These are phyloP conservation scores for Trogon melanurus DNA, from an alignment of 2,113 vertebrate genomes.

Conservation along the genomic window DNA sequence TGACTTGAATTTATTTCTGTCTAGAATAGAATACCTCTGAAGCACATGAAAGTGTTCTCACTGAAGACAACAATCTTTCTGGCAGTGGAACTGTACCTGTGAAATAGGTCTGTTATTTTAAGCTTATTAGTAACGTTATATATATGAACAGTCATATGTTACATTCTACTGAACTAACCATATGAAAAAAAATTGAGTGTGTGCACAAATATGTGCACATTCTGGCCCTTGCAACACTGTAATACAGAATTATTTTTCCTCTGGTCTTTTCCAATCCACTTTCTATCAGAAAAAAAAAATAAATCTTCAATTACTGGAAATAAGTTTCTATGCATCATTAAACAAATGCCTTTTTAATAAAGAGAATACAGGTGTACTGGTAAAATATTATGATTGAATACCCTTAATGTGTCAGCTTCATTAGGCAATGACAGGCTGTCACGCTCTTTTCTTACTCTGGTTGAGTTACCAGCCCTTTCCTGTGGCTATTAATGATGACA, in stretches of 20 bases:
- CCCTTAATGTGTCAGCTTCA: slow-evolving; percentile 48
- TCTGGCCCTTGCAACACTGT: neutral
- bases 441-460: slow-evolving; percentile 27
- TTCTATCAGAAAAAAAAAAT: neutral
- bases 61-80: neutral
- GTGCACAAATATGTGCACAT: neutral
- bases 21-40: neutral
- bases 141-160: neutral
- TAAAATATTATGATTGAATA: slow-evolving; percentile 56
- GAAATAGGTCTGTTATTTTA: neutral
- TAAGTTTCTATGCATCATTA: slow-evolving; percentile 37
- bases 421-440: slow-evolving; percentile 42
- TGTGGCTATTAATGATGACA: slow-evolving; percentile 52
- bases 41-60: neutral
- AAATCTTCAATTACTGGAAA: slow-evolving; percentile 7
- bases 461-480: slow-evolving; percentile 47
- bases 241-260: neutral
- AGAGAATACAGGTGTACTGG: slow-evolving; percentile 52
- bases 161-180: neutral
- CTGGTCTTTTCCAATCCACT: neutral
- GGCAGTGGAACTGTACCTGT: neutral
- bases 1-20: neutral
- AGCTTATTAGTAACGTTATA: neutral
- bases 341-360: slow-evolving; percentile 69
- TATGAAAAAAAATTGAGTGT: neutral